Evolutionary conservation across 1,140 invertebrate genomes (phyloP).

Genomic region (Procambarus virginalis): DNA sequence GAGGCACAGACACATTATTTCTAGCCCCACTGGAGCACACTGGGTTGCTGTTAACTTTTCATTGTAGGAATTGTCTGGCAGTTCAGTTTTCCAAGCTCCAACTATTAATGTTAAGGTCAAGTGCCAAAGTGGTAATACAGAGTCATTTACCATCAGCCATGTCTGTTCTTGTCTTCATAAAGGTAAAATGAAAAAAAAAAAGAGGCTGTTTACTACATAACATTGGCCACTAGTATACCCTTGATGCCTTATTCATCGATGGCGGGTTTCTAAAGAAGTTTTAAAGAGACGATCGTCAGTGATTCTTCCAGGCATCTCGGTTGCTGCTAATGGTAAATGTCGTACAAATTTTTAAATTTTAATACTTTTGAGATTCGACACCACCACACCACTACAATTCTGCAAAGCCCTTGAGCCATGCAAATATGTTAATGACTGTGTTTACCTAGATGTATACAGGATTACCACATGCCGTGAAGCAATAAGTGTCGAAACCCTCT

Average conservation of each 20-base stretch:
- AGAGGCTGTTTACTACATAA: conserved; percentile 17
- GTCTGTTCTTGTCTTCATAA: conserved; percentile 8
- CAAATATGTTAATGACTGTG: conserved; percentile 58
- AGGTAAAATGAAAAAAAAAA: background rate
- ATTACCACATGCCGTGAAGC: conserved; percentile 59
- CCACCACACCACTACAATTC: conserved; percentile 44
- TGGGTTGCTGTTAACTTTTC: background rate
- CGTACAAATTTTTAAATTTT: conserved; percentile 39
- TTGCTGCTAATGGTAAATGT: conserved; percentile 20
- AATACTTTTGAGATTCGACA: conserved; percentile 7
- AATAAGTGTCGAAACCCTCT: conserved; percentile 66
- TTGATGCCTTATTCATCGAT: conserved; percentile 5
- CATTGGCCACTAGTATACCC: conserved; percentile 11
- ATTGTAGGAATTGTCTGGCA: background rate
- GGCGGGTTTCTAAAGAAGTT: background rate
- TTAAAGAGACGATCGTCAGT: background rate
- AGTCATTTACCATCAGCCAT: conserved; percentile 29
- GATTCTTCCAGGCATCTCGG: background rate
- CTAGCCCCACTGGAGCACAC: conserved; percentile 5
- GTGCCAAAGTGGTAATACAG: conserved; percentile 42
- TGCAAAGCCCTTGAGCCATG: conserved; percentile 44
- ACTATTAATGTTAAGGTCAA: conserved; percentile 34
- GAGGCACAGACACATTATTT: background rate
- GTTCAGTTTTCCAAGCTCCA: background rate
- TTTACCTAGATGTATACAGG: conserved; percentile 64